Conservation (phyloP, 2,113 vertebrate genomes). For the Trichomycterus rosablanca region DNA sequence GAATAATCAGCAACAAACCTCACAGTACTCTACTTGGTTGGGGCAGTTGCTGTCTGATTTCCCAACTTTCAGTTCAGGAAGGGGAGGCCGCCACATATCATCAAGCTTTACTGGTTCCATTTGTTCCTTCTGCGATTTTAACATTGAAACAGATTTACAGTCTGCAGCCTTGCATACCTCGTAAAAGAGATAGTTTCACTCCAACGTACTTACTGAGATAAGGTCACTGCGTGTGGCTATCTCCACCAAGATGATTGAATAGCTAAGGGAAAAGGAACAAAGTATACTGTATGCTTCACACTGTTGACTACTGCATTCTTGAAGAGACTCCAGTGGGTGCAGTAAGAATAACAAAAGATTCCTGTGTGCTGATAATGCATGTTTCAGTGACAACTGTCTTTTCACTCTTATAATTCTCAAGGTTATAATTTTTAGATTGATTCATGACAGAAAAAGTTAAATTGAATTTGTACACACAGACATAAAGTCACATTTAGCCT, state of each 20-base stretch:
- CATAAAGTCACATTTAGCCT: too few relatives aligned
- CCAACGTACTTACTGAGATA: conserved; percentile 60
- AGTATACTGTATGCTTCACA: not conserved
- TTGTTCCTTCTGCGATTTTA: conserved; percentile 53
- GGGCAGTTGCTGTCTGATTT: conserved; percentile 67
- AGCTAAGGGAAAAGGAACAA: conserved; percentile 52
- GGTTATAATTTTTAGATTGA: not conserved
- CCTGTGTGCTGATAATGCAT: not conserved
- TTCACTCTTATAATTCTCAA: not conserved
- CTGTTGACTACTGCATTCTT: not conserved
- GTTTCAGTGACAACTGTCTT: not conserved
- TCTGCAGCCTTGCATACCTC: not conserved
- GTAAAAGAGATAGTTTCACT: not conserved
- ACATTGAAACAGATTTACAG: not conserved
- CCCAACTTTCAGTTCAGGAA: conserved; percentile 61
- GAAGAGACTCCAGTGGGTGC: not conserved
- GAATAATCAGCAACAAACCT: conserved; percentile 51
- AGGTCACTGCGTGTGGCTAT: conserved; percentile 67
- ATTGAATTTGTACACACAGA: too few relatives aligned
- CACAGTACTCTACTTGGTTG: conserved; percentile 63
- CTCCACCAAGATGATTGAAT: conserved; percentile 69
- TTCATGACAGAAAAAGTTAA: not conserved
- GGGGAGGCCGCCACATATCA: conserved; percentile 61
- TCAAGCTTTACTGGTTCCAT: conserved; percentile 57
- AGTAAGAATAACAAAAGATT: not conserved